These are phyloP conservation scores for Achroia grisella DNA, from an alignment of 1,140 invertebrate species.

Conservation along the genomic window DNA sequence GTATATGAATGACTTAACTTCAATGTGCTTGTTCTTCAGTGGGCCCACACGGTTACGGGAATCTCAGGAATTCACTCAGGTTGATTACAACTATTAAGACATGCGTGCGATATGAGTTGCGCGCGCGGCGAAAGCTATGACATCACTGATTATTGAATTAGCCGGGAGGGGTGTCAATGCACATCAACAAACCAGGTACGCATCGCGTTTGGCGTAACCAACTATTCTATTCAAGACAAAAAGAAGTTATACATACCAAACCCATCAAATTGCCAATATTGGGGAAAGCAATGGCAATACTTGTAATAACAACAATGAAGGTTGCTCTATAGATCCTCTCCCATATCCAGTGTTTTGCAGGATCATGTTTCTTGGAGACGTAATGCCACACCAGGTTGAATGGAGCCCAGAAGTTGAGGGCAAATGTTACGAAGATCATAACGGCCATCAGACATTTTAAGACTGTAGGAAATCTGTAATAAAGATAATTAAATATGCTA, in stretches of 20 bases:
- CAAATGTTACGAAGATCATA: constrained; percentile 61
- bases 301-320: constrained; percentile 37
- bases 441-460: constrained; percentile 50
- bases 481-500: not conserved
- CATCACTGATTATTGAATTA: no score
- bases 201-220: no score
- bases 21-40: no score
- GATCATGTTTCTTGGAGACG: constrained; percentile 37
- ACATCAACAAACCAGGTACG: no score
- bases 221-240: not conserved
- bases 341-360: constrained; percentile 42
- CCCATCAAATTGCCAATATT: constrained; percentile 59
- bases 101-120: no score
- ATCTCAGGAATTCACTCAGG: no score
- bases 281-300: constrained; percentile 49
- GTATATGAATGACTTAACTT: no score
- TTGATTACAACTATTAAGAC: no score
- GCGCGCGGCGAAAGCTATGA: no score
- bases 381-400: constrained; percentile 61
- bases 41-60: no score
- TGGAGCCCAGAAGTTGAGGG: constrained; percentile 58
- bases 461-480: constrained; percentile 48
- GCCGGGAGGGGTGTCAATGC: no score
- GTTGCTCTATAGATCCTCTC: constrained; percentile 47
- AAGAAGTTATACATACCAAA: constrained; percentile 30